Evolutionary conservation across 2,888 invertebrate genomes (phyloP), one percentile per base, ranked within the genome.

Genomic region (Drosophila mimica): DNA sequence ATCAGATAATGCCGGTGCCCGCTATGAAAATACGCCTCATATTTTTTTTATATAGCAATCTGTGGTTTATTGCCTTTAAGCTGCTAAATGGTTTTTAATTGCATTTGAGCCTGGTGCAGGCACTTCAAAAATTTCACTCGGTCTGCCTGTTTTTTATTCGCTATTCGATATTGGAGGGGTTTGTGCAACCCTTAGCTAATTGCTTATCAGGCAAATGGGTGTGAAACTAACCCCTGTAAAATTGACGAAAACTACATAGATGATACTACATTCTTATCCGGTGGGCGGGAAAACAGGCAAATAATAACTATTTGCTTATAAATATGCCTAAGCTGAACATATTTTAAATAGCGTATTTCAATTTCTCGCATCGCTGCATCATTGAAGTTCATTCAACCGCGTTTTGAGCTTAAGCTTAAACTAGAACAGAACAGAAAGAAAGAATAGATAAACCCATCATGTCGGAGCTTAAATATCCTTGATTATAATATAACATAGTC

Each of bases 31-130:
- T 58, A 63, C 54, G 74, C 51, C 51, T 48, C 51, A 28, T 52
- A 52, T 43, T 66, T 74, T 74, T 79, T 70, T 74, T 66, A 68
- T 69, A 48, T 36, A 61, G 81, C 81, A 86, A 84, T 82, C 74
- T 70, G 58, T 68, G 69, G 62, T 52, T 65, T 74, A 80, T 77
- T 68, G 73, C 74, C 67, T 70, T 68, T 82, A 74, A 89, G 88
- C 89, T 64, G 81, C 53, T 84, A 84, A 85, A 85, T 88, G 83
- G 68, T 85, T 88, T 85, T 89, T 85, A 85, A 85, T 85, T 85
- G 84, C 70, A 80, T 89, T 69, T 74, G 65, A 70, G 70, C 71
- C 83, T 74, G 62, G 58, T 56, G 54, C 81, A 65, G 73, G 62
- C 83, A 89, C 88, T 85, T 85, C 67, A 89, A 70, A 74, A 69